Conservation (phyloP, 2,113 vertebrate genomes). For the Heteronetta atricapilla region DNA sequence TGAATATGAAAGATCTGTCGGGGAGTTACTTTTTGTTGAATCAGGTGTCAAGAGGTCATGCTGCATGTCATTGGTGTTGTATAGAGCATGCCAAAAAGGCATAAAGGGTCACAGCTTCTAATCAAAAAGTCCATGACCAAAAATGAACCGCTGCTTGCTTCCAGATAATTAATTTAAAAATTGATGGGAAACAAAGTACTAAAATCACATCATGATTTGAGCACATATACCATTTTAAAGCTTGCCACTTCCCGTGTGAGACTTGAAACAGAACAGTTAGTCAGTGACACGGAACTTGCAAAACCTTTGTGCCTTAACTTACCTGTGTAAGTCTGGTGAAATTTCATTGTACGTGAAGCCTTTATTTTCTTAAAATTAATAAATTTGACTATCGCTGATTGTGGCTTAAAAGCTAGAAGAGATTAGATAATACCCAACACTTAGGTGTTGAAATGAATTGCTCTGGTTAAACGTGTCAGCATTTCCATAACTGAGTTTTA, state of each 20-base stretch:
- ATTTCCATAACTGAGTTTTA: neutral
- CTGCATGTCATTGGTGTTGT: constrained; percentile 81
- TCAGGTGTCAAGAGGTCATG: constrained; percentile 89
- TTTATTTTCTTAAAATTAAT: neutral
- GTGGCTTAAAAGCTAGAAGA: neutral
- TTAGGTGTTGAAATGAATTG: neutral
- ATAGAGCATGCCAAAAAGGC: constrained; percentile 82
- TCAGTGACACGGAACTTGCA: neutral
- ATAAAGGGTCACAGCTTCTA: constrained; percentile 84
- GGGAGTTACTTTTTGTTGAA: constrained; percentile 87
- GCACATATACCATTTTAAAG: constrained; percentile 39
- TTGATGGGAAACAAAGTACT: constrained; percentile 82
- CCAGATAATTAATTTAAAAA: constrained; percentile 94
- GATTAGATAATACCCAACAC: neutral
- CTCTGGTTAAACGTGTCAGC: neutral
- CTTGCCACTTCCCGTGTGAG: neutral
- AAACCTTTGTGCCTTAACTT: neutral
- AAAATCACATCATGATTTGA: constrained; percentile 69
- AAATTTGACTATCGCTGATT: neutral
- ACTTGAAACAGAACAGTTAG: neutral
- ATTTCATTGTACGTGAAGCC: neutral
- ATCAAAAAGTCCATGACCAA: constrained; percentile 92
- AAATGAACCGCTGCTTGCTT: constrained; percentile 92
- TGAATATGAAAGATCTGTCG: constrained; percentile 77
- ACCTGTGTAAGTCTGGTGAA: neutral